Evolutionary conservation across 30 jellyfish, hydroid and myxozoan genomes (phyloP).

Genomic region (Pelagia noctiluca): DNA sequence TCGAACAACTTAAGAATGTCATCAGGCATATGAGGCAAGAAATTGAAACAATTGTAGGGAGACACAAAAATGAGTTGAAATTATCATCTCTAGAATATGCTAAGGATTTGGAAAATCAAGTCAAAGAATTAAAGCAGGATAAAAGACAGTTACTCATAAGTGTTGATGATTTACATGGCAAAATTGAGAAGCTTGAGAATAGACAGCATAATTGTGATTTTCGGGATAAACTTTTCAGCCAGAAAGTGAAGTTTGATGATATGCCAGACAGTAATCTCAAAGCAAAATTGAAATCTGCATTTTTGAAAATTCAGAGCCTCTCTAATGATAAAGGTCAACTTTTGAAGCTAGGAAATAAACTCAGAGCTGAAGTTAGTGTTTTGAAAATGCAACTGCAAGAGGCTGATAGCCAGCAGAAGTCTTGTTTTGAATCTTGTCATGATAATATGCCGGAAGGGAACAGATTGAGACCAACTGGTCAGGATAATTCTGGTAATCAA

Average conservation of each 20-base stretch:
- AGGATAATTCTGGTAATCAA: no score
- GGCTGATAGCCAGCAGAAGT: neutral
- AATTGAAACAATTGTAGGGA: conserved; percentile 56
- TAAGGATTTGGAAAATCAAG: conserved; percentile 55
- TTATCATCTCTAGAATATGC: conserved; percentile 47
- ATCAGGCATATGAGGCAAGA: conserved; percentile 77
- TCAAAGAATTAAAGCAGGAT: conserved; percentile 28
- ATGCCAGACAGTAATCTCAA: neutral
- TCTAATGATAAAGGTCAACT: conserved; percentile 56
- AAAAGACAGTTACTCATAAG: conserved; percentile 24
- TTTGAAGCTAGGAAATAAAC: conserved; percentile 67
- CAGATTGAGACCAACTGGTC: no score
- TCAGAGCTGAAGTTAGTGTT: conserved; percentile 70
- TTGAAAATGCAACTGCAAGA: conserved; percentile 21
- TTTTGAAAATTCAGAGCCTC: conserved; percentile 37
- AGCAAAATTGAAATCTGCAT: conserved; percentile 60
- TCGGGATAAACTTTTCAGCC: neutral
- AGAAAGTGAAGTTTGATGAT: neutral
- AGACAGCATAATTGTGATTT: conserved; percentile 35
- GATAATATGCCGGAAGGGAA: no score
- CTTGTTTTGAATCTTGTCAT: neutral
- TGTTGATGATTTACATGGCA: conserved; percentile 45
- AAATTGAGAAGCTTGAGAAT: conserved; percentile 3
- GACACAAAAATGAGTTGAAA: conserved; percentile 24
- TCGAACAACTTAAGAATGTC: conserved; percentile 56